phyloP scores from a whole-genome alignment of 2,797 vertebrate genomes.

The Coluber constrictor region DNA sequence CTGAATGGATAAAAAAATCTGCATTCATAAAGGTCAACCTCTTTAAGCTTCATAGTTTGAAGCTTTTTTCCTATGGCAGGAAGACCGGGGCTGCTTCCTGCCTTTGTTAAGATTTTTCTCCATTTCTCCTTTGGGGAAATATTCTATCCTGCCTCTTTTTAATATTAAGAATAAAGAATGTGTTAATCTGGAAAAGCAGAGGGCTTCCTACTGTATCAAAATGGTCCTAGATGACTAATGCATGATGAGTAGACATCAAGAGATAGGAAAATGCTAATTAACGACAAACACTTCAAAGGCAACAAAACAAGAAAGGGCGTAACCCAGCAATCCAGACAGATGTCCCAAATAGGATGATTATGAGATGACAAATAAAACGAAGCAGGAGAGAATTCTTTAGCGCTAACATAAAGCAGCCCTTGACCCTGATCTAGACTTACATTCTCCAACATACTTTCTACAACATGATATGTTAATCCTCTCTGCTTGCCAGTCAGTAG shows the following conservation, averaged over 20 bases:
- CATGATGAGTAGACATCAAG: not conserved
- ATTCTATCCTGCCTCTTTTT: too few species aligned
- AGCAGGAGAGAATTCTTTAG: not conserved
- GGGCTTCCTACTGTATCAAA: not conserved
- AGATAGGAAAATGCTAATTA: not conserved
- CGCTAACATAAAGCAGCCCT: not conserved
- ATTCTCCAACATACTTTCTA: not conserved
- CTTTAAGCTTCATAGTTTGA: too few species aligned
- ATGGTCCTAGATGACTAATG: not conserved
- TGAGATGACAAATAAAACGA: not conserved
- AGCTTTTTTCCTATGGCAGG: too few species aligned
- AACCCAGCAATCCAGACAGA: not conserved
- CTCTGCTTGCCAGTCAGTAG: not conserved
- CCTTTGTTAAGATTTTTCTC: too few species aligned
- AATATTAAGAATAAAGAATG: too few species aligned
- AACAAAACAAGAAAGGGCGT: not conserved
- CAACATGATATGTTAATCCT: not conserved
- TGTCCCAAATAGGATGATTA: not conserved
- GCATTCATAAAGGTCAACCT: too few species aligned
- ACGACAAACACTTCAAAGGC: not conserved
- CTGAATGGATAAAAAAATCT: too few species aligned
- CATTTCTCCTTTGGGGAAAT: too few species aligned
- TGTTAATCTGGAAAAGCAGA: too few species aligned
- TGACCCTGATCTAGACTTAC: not conserved
- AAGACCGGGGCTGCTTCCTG: too few species aligned